These are phyloP conservation scores for Micromesistius poutassou DNA, from an alignment of 2,797 vertebrate species.

Conservation along the genomic window DNA sequence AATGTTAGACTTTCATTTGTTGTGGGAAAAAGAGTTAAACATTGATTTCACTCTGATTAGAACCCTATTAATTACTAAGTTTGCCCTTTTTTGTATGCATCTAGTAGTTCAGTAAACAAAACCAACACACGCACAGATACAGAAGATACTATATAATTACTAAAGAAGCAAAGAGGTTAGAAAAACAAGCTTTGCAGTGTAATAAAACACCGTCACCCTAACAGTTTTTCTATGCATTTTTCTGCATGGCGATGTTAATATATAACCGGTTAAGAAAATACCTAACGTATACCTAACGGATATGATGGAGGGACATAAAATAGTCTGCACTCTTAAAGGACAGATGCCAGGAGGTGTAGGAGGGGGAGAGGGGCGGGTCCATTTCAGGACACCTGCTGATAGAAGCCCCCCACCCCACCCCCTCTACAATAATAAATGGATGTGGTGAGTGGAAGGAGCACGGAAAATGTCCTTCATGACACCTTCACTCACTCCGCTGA, in stretches of 20 bases:
- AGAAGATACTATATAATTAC: background rate
- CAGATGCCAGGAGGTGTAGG: background rate
- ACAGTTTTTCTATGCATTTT: background rate
- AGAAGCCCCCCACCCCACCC: background rate
- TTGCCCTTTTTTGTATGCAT: background rate
- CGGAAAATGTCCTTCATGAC: conserved; percentile 56
- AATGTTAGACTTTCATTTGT: background rate
- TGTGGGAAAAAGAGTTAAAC: background rate
- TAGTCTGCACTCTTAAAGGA: background rate
- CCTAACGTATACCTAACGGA: background rate
- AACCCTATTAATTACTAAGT: background rate
- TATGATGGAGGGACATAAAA: background rate
- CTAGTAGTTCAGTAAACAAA: background rate
- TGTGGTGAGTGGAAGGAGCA: conserved; percentile 55
- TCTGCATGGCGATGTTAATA: background rate
- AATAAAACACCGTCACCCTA: background rate
- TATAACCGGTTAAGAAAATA: background rate
- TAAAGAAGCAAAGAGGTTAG: background rate
- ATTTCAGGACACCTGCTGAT: conserved; percentile 25
- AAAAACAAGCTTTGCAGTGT: background rate
- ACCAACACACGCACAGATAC: background rate
- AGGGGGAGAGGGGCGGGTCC: background rate
- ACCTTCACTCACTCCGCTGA: conserved; percentile 55
- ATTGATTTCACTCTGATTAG: background rate
- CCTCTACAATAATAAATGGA: conserved; percentile 60